Evolutionary conservation across 2,797 vertebrate species (phyloP).

Genomic region (Micropoecilia bifurca): DNA sequence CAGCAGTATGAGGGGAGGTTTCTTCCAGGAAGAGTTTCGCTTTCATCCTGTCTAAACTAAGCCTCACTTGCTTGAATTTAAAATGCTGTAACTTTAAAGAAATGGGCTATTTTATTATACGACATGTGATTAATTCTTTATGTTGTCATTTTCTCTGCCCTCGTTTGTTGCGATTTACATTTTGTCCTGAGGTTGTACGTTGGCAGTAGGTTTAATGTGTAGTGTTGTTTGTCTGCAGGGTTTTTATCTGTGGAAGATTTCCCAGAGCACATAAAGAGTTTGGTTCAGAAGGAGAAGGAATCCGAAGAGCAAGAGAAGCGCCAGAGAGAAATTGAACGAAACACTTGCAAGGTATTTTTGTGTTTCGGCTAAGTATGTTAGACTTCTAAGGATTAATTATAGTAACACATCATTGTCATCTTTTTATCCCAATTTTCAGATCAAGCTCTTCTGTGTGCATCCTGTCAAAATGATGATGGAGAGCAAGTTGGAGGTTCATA

Average conservation of each 20-base stretch:
- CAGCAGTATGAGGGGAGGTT: not conserved
- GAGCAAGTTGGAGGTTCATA: constrained; percentile 98
- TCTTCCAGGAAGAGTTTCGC: not conserved
- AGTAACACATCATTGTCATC: not conserved
- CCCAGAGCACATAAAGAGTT: constrained; percentile 92
- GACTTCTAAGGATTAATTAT: not conserved
- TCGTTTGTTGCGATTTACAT: not conserved
- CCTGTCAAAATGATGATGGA: constrained; percentile 96
- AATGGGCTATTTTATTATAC: not conserved
- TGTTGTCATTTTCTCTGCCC: not conserved
- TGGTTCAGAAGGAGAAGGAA: constrained; percentile 96
- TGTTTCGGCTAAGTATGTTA: not conserved
- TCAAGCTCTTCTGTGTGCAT: constrained; percentile 98
- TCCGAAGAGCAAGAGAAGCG: constrained; percentile 97
- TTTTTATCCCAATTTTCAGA: constrained; percentile 75
- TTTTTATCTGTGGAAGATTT: constrained; percentile 92
- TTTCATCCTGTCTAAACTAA: not conserved
- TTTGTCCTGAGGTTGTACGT: not conserved
- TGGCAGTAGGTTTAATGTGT: constrained; percentile 13
- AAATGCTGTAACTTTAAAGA: not conserved
- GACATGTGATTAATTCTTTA: not conserved
- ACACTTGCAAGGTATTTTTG: constrained; percentile 93
- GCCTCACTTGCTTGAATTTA: not conserved
- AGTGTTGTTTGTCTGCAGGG: constrained; percentile 77
- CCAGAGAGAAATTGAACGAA: constrained; percentile 97